phyloP scores from a whole-genome alignment of 30 jellyfish, hydroid and myxozoan species.

The Clytia hemisphaerica region DNA sequence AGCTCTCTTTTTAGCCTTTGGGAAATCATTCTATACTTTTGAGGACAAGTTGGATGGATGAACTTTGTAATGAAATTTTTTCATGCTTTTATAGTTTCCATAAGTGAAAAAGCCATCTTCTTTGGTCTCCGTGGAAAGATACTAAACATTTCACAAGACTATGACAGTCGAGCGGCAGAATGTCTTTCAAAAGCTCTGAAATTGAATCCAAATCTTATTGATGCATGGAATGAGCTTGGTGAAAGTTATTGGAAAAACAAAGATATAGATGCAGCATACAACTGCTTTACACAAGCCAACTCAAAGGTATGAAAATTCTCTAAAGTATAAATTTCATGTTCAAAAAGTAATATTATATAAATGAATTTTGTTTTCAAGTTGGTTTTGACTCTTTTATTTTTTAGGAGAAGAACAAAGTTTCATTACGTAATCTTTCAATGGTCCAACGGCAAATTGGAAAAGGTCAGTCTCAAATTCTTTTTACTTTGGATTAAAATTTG shows the following conservation, averaged over 20 bases:
- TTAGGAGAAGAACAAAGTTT: conserved; percentile 66
- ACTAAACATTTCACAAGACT: conserved; percentile 54
- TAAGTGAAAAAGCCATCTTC: conserved; percentile 79
- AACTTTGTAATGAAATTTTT: too few relatives aligned
- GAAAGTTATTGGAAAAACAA: conserved; percentile 96
- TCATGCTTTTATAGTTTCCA: conserved; percentile 53
- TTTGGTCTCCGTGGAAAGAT: conserved; percentile 87
- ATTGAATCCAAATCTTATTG: conserved; percentile 70
- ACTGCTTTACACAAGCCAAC: conserved; percentile 78
- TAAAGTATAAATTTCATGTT: neutral
- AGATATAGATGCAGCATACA: conserved; percentile 73
- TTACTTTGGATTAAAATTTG: neutral
- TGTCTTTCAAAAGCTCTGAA: conserved; percentile 89
- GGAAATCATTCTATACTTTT: too few relatives aligned
- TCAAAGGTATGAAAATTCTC: conserved; percentile 40
- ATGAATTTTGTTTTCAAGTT: neutral
- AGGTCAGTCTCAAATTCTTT: conserved; percentile 29
- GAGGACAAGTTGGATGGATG: too few relatives aligned
- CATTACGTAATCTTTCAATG: conserved; percentile 85
- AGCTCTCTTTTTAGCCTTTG: too few relatives aligned
- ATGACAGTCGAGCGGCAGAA: conserved; percentile 84
- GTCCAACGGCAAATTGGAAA: conserved; percentile 89
- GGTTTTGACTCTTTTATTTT: neutral
- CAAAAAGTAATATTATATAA: too few relatives aligned
- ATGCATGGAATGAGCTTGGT: conserved; percentile 96